phyloP scores from a whole-genome alignment of 1,140 invertebrate genomes.

The Paraescarpia echinospica region DNA sequence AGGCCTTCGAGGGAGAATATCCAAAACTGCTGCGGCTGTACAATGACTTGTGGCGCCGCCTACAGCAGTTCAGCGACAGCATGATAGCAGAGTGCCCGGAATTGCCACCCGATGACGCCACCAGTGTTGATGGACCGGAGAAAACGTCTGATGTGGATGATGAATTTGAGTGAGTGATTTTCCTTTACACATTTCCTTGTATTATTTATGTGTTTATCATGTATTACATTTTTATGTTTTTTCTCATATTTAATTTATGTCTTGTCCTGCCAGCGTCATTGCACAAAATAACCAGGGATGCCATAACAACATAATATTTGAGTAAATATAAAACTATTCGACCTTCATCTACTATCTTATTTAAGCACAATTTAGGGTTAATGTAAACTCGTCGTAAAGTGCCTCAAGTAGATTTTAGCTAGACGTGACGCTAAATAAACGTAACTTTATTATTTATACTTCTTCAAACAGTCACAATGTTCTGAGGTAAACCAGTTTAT shows the following conservation, averaged over 20 bases:
- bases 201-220: neutral
- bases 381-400: too few relatives aligned
- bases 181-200: neutral
- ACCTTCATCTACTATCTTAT: too few relatives aligned
- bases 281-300: too few relatives aligned
- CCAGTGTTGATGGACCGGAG: neutral
- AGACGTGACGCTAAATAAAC: too few relatives aligned
- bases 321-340: too few relatives aligned
- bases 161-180: slow-evolving; percentile 7
- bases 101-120: neutral
- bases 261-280: too few relatives aligned
- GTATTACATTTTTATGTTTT: neutral
- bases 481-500: neutral
- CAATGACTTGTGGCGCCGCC: slow-evolving; percentile 67
- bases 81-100: neutral
- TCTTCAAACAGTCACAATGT: neutral
- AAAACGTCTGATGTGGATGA: neutral
- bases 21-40: slow-evolving; percentile 77
- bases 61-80: slow-evolving; percentile 51
- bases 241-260: neutral
- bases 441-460: too few relatives aligned
- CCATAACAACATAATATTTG: too few relatives aligned
- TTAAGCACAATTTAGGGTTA: too few relatives aligned
- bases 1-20: slow-evolving; percentile 85
- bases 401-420: too few relatives aligned